phyloP scores from a whole-genome alignment of 2,113 vertebrate genomes.

The Leuciscus idus region DNA sequence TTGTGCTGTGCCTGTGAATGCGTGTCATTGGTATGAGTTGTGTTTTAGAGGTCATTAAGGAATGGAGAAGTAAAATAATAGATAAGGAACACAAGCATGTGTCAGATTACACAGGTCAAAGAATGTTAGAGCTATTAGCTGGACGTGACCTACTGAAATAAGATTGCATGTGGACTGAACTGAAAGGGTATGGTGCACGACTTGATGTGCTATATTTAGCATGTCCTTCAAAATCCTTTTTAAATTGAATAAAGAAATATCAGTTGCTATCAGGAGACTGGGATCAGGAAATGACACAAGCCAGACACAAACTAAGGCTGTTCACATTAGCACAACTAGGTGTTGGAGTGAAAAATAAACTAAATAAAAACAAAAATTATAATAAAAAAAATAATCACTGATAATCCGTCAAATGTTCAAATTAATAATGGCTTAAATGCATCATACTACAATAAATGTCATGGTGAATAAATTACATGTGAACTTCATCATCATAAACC shows the following conservation, averaged over 20 bases:
- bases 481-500: no score
- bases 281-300: background rate
- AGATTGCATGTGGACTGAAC: background rate
- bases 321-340: background rate
- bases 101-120: conserved; percentile 10
- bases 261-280: background rate
- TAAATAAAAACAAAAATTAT: no score
- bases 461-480: no score
- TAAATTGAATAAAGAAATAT: background rate
- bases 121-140: background rate
- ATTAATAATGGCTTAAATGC: no score
- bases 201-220: background rate
- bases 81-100: background rate
- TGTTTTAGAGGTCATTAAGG: background rate
- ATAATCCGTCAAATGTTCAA: no score
- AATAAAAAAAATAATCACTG: no score
- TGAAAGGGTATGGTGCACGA: background rate
- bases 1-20: background rate
- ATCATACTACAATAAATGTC: no score
- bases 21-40: background rate
- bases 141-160: background rate
- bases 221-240: background rate
- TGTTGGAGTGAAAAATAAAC: no score
- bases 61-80: background rate
- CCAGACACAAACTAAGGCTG: background rate